Evolutionary conservation across 2,888 invertebrate genomes (phyloP), one percentile per base, ranked within the genome.

Genomic region (Fabriciana adippe): DNA sequence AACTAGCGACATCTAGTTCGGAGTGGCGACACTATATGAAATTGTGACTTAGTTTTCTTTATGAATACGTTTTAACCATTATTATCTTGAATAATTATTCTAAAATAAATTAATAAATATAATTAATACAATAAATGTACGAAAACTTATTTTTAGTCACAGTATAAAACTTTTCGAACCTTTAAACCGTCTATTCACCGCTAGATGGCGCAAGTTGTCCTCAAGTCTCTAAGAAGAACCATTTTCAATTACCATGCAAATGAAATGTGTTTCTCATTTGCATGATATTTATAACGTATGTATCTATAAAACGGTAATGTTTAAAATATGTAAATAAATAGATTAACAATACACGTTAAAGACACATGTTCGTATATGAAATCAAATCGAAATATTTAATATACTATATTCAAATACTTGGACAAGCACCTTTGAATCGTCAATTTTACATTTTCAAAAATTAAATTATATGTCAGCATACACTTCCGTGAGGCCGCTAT

Each of bases 181-280:
- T 6, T 13, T 55, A 67, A 69, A 75, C 67, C 16, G 16, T 60
- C 80, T 78, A 79, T 68, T 75, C 73, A 45, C 53, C 81, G 69
- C 73, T 70, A 80, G 82, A 69, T 79, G 81, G 82, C 80, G 77
- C n/a, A 50, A 74, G 51, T 2, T 47, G 77, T 74, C 55, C 6
- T 31, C 13, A 1, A 15, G 14, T 11, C 18, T 15, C 6, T 50
- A 18, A 2, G 6, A 4, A 16, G 13, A 16, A 31, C 15, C 8
- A 31, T 15, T 60, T 13, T 8, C 14, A 18, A n/a, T 35, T 35
- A 53, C 4, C 8, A 11, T 61, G 51, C 61, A 41, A 61, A 61
- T 53, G 50, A 6, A 18, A 61, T 50, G 2, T 51, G 35, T 51
- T 18, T 35, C 18, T 61, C 35, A 18, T 41, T 61, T 41, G 18